phyloP scores from a whole-genome alignment of 2,797 vertebrate species.

The Lutra lutra region DNA sequence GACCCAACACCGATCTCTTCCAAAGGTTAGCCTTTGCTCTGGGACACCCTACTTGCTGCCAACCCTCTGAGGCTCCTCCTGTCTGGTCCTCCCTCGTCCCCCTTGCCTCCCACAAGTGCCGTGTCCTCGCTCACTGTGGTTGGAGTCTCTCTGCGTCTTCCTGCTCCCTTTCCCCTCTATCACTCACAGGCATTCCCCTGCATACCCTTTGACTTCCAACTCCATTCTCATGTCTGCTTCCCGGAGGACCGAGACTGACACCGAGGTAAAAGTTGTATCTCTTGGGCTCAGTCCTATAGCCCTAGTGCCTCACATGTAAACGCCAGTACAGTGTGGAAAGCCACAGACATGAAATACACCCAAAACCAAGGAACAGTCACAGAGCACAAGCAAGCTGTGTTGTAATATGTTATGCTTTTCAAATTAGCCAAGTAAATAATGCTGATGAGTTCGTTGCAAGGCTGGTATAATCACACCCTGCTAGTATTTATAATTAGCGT shows the following conservation, averaged over 20 bases:
- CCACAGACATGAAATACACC: not conserved
- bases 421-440: constrained; percentile 17
- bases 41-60: fast-evolving
- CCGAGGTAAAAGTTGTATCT: fast-evolving
- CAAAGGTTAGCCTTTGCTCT: not conserved
- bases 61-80: fast-evolving
- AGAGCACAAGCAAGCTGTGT: not conserved
- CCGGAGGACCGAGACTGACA: not conserved
- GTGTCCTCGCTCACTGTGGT: not conserved
- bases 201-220: not conserved
- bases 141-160: fast-evolving
- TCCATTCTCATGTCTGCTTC: not conserved
- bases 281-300: not conserved
- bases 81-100: too few species aligned
- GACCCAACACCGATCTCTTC: not conserved
- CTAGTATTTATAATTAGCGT: not conserved
- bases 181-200: fast-evolving
- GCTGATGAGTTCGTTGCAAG: not conserved
- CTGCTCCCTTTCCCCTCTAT: fast-evolving
- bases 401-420: not conserved
- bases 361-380: not conserved
- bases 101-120: fast-evolving
- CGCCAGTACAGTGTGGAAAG: not conserved
- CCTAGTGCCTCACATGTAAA: not conserved
- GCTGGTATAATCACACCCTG: not conserved